phyloP scores from a whole-genome alignment of 2,113 vertebrate species.

The Mastomys natalensis region DNA sequence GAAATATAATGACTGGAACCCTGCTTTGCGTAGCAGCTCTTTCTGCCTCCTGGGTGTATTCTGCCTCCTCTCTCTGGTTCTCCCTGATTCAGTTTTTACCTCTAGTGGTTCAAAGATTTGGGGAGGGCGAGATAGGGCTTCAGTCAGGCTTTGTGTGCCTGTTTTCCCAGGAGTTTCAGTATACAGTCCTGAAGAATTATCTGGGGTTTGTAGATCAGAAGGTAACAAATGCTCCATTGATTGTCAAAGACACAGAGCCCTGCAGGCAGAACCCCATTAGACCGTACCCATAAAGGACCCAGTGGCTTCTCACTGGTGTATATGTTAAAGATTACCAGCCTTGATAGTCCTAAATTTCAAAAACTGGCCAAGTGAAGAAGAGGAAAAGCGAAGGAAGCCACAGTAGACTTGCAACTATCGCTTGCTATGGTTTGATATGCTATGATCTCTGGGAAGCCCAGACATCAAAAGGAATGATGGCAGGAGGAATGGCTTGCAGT shows the following conservation, averaged over 20 bases:
- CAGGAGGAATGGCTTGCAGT: slow-evolving; percentile 69
- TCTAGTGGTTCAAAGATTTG: slow-evolving; percentile 73
- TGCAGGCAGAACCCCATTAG: slow-evolving; percentile 82
- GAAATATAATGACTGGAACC: background rate
- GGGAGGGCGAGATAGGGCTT: background rate
- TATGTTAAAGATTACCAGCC: slow-evolving; percentile 87
- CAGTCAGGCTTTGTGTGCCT: slow-evolving; percentile 72
- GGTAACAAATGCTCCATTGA: slow-evolving; percentile 87
- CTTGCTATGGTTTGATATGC: slow-evolving; percentile 79
- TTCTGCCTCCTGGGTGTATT: slow-evolving; percentile 20
- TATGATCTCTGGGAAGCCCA: slow-evolving; percentile 73
- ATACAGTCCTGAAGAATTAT: slow-evolving; percentile 81
- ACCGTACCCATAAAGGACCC: slow-evolving; percentile 72
- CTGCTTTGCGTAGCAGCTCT: slow-evolving; percentile 57
- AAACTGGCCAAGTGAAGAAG: slow-evolving; percentile 82
- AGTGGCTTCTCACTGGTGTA: slow-evolving; percentile 79
- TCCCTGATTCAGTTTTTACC: slow-evolving; percentile 52
- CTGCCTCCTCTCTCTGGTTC: slow-evolving; percentile 41
- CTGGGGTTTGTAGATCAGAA: slow-evolving; percentile 83
- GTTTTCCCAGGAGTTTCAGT: slow-evolving; percentile 86
- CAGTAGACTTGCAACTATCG: slow-evolving; percentile 75
- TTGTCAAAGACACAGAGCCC: slow-evolving; percentile 82
- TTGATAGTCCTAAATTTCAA: slow-evolving; percentile 87
- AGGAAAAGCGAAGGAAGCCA: slow-evolving; percentile 82
- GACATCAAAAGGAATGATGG: slow-evolving; percentile 82